phyloP scores from a whole-genome alignment of 2,888 invertebrate species.

The Cryptus viduatorius region DNA sequence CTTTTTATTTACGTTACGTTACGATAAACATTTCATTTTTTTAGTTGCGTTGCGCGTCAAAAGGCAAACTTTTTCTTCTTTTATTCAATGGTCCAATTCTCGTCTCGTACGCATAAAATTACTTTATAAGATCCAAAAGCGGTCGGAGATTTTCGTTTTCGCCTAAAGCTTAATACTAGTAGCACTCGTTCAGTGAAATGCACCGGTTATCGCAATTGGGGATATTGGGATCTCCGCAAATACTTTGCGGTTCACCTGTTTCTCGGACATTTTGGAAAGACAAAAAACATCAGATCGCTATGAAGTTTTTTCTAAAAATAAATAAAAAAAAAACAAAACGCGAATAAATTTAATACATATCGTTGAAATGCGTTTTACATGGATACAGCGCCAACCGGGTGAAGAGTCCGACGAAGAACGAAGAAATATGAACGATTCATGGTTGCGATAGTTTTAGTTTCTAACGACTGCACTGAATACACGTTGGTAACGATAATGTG shows the following conservation, averaged over 20 bases:
- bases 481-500: neutral
- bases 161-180: neutral
- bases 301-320: neutral
- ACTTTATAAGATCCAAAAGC: too few relatives aligned
- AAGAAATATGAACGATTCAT: constrained; percentile 15
- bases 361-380: neutral
- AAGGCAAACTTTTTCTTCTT: too few relatives aligned
- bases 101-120: too few relatives aligned
- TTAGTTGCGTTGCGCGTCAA: too few relatives aligned
- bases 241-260: neutral
- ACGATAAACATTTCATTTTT: too few relatives aligned
- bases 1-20: too few relatives aligned
- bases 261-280: neutral
- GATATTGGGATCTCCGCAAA: neutral
- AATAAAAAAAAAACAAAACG: too few relatives aligned
- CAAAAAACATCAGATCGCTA: neutral
- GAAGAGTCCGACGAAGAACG: neutral
- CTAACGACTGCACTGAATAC: neutral
- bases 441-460: neutral
- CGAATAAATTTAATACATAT: neutral
- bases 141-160: neutral
- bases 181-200: neutral
- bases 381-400: neutral
- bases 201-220: neutral
- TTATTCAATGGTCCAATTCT: too few relatives aligned